Evolutionary conservation across 2,797 vertebrate genomes (phyloP).

Genomic region (Mallotus villosus): DNA sequence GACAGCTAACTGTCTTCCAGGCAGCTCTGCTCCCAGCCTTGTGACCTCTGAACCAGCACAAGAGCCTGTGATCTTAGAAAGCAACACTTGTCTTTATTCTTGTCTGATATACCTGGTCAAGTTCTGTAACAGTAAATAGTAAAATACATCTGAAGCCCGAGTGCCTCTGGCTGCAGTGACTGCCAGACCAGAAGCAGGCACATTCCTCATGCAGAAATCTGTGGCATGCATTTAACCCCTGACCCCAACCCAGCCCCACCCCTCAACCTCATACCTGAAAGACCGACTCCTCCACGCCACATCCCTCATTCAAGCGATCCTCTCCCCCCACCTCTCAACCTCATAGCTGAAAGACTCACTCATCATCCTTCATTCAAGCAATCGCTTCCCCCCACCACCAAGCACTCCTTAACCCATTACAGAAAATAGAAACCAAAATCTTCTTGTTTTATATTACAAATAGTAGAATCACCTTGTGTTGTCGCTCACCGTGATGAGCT

Average conservation of each 20-base stretch:
- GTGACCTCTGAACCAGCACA: slow-evolving; percentile 30
- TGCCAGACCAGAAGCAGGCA: slow-evolving; percentile 69
- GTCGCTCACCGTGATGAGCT: neutral
- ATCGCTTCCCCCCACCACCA: neutral
- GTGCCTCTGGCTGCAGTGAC: slow-evolving; percentile 45
- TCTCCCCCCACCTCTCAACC: neutral
- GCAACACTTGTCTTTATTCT: slow-evolving; percentile 75
- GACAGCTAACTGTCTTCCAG: no score
- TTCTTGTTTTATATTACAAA: slow-evolving; percentile 56
- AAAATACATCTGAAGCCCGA: slow-evolving; percentile 73
- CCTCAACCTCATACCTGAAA: neutral
- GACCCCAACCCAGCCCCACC: neutral
- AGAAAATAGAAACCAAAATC: slow-evolving; percentile 68
- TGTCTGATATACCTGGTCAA: slow-evolving; percentile 63
- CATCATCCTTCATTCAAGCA: neutral
- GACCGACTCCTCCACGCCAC: no score
- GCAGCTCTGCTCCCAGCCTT: no score
- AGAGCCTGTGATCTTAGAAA: slow-evolving; percentile 64
- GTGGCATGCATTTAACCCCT: slow-evolving; percentile 72
- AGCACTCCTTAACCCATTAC: slow-evolving; percentile 33
- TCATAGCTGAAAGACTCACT: no score
- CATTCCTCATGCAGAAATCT: slow-evolving; percentile 78
- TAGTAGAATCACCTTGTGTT: neutral
- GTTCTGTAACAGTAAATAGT: slow-evolving; percentile 73
- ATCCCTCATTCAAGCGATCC: neutral